Evolutionary conservation across 37 sponge, comb jelly and placozoan genomes (phyloP).

Genomic region (Lycopodina hypogea): DNA sequence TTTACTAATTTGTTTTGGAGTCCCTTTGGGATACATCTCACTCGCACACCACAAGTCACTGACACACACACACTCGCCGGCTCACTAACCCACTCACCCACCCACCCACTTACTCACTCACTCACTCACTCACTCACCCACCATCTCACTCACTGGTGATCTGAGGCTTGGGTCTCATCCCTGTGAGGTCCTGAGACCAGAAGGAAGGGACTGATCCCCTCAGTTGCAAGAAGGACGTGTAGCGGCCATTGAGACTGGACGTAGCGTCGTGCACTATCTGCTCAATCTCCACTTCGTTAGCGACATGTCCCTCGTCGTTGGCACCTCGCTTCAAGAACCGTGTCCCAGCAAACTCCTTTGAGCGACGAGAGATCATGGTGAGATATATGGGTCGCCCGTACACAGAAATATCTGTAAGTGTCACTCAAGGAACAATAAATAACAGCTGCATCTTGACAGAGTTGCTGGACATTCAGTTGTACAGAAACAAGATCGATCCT

Average conservation of each 20-base stretch:
- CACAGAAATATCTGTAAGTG: constrained; percentile 69
- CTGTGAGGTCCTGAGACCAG: constrained; percentile 87
- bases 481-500: no score
- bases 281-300: constrained; percentile 97
- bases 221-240: constrained; percentile 90
- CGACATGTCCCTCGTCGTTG: constrained; percentile 94
- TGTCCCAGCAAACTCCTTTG: constrained; percentile 92
- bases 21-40: no score
- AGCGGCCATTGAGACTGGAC: constrained; percentile 66
- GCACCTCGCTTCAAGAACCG: constrained; percentile 91
- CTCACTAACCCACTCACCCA: no score
- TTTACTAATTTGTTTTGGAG: no score
- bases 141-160: constrained; percentile 53
- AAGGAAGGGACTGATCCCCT: constrained; percentile 92
- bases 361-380: constrained; percentile 91
- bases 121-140: no score
- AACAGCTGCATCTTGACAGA: neutral
- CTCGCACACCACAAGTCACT: no score
- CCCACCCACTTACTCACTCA: no score
- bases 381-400: constrained; percentile 87
- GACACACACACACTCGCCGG: no score
- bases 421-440: neutral
- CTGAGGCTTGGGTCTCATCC: constrained; percentile 51
- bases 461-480: no score
- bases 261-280: constrained; percentile 90